A percentile compares a stretch with the other conserved stretches of the same genome.
Conservation (phyloP, 2,797 vertebrate species). For the Girardinus metallicus region DNA sequence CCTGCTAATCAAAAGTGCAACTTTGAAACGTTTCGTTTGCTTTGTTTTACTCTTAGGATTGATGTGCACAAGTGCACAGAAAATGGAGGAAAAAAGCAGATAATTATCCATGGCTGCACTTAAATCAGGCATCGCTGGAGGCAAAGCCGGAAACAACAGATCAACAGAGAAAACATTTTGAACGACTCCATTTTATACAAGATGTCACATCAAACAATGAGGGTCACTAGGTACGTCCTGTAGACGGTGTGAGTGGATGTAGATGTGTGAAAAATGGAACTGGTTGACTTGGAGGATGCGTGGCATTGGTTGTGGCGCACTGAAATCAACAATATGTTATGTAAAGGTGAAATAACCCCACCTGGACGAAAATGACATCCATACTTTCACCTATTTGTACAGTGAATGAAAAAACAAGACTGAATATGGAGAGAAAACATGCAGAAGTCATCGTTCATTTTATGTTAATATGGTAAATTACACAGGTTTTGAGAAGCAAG, state of each 20-base stretch:
- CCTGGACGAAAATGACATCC: background rate
- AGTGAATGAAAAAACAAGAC: background rate
- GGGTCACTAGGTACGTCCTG: background rate
- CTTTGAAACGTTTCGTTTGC: background rate
- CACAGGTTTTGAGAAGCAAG: background rate
- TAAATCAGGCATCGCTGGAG: background rate
- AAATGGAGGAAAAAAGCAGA: background rate
- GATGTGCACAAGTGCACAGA: background rate
- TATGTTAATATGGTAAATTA: background rate
- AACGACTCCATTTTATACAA: background rate
- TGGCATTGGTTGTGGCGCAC: background rate
- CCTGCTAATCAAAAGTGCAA: background rate
- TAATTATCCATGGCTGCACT: conserved; percentile 1
- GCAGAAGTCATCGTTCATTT: background rate
- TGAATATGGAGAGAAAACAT: background rate
- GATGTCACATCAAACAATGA: background rate
- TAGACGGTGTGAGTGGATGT: background rate
- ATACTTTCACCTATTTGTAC: background rate
- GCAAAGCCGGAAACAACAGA: conserved; percentile 1
- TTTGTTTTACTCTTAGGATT: background rate
- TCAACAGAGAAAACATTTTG: background rate
- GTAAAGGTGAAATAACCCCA: background rate
- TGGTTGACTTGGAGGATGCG: background rate
- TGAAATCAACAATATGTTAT: background rate
- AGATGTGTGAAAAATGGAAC: background rate